These are phyloP conservation scores for Dufourea novaeangliae DNA, from an alignment of 1,140 invertebrate species.

Conservation along the genomic window DNA sequence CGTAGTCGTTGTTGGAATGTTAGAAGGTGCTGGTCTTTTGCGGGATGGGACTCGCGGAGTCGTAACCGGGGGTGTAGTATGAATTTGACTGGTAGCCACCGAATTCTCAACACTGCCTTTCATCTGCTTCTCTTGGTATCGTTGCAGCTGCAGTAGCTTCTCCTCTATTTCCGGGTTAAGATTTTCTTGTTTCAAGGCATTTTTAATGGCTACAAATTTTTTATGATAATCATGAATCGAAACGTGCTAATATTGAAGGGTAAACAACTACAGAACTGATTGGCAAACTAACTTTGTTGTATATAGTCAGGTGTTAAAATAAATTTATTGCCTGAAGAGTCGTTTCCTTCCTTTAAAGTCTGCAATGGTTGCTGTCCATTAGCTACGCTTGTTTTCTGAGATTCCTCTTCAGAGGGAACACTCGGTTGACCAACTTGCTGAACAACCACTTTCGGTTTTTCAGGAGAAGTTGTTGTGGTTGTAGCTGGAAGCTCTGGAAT, in stretches of 20 bases:
- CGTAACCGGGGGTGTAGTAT: conserved; percentile 67
- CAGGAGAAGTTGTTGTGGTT: conserved; percentile 58
- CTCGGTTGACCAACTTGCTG: conserved; percentile 69
- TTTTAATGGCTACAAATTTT: conserved; percentile 87
- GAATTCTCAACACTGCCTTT: conserved; percentile 81
- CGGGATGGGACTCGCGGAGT: conserved; percentile 73
- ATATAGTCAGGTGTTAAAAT: conserved; percentile 93
- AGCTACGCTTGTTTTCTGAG: conserved; percentile 70
- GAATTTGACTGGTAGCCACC: conserved; percentile 69
- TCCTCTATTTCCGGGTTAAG: conserved; percentile 96
- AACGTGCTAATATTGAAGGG: not conserved
- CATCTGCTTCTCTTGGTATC: conserved; percentile 92
- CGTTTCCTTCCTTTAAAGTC: conserved; percentile 72
- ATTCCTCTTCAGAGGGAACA: conserved; percentile 72
- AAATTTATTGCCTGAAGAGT: conserved; percentile 86
- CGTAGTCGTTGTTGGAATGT: conserved; percentile 57
- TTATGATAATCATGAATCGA: conserved; percentile 38
- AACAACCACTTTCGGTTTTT: conserved; percentile 79
- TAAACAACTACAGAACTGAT: conserved; percentile 68
- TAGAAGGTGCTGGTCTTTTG: conserved; percentile 72
- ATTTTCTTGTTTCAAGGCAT: conserved; percentile 92
- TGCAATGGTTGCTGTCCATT: conserved; percentile 80
- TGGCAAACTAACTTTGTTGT: conserved; percentile 88
- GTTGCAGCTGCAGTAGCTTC: conserved; percentile 92
- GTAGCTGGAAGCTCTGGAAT: conserved; percentile 60